Evolutionary conservation across 1,140 invertebrate species (phyloP), one percentile per base, ranked within the genome.

Genomic region (Conus ventricosus): DNA sequence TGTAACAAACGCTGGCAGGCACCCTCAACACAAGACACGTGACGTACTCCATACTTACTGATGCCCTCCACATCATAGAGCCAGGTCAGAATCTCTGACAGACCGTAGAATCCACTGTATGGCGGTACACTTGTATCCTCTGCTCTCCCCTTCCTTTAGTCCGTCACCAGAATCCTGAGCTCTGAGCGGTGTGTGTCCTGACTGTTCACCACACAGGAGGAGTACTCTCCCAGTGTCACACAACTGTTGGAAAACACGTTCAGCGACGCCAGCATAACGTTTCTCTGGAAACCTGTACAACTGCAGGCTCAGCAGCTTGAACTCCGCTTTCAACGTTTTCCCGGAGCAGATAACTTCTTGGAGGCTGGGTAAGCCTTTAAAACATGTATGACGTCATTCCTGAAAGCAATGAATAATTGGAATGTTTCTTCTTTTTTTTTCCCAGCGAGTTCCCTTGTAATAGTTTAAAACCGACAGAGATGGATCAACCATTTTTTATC

Each of bases 341-440:
- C 85, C 85, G 17, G 75, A 39, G 23, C 85, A 87, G 6, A 78
- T 53, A 0, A 87, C 53, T 80, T 87, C 85, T 23, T 87, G 67
- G 7, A 87, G 20, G 53, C 85, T 87, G 4, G 85, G 67, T 11
- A 87, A 55, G 4, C 75, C 71, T 57, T 78, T 75, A 54, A 54
- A 80, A 87, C 27, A 57, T 5, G 53, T 25, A 5, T 20, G 75
- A 54, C 53, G 54, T 80, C 85, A 87, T 78, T 15, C 85, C 85
- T 87, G 84, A 10, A 57, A 75, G 25, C 25, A 39, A 75, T 20
- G 25, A 11, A 13, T 23, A 2, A 23, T 39, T 39, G 1, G 39
- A 25, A 13, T 27, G 23, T 25, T 78, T 39, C 13, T 23, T 1
- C 7, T 17, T 5, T 75, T 8, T 20, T 23, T 75, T n/a, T n/a